These are phyloP conservation scores for Drosophila suboccidentalis DNA, from an alignment of 2,888 invertebrate genomes.

Conservation along the genomic window DNA sequence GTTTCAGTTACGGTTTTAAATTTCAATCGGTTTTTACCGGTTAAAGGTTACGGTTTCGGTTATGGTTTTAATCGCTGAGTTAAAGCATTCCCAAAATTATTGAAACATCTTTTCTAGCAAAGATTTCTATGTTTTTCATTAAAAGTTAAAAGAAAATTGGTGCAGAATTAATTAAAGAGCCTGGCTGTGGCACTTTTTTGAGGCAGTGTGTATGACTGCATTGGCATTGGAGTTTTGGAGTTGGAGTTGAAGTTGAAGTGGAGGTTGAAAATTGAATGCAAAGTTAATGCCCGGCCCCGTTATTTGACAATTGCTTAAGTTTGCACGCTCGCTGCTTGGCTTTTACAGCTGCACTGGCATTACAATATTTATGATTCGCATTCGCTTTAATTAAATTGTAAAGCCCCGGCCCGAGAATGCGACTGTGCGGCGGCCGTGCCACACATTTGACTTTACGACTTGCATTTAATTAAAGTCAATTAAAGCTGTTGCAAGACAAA, in stretches of 20 bases:
- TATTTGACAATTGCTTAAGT: constrained; percentile 61
- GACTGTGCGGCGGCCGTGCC: constrained; percentile 41
- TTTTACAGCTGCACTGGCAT: constrained; percentile 40
- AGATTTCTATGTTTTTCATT: too few species aligned
- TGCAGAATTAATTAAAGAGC: background rate
- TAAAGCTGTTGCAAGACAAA: constrained; percentile 47
- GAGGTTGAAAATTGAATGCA: background rate
- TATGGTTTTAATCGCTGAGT: too few species aligned
- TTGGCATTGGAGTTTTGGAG: background rate
- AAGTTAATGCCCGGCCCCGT: constrained; percentile 22
- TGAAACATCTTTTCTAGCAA: too few species aligned
- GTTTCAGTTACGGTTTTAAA: too few species aligned
- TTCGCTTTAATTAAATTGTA: constrained; percentile 75
- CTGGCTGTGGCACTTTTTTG: constrained; percentile 18
- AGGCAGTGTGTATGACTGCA: constrained; percentile 18
- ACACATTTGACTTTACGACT: constrained; percentile 77
- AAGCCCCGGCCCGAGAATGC: constrained; percentile 29
- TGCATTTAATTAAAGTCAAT: constrained; percentile 80
- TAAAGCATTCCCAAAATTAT: too few species aligned
- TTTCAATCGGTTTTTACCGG: too few species aligned
- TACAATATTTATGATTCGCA: constrained; percentile 79
- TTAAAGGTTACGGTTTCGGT: too few species aligned
- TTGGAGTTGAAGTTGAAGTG: background rate
- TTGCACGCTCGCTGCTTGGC: constrained; percentile 13
- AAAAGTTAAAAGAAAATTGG: too few species aligned